Conservation (phyloP, 2,888 invertebrate genomes). For the Dryococelus australis region DNA sequence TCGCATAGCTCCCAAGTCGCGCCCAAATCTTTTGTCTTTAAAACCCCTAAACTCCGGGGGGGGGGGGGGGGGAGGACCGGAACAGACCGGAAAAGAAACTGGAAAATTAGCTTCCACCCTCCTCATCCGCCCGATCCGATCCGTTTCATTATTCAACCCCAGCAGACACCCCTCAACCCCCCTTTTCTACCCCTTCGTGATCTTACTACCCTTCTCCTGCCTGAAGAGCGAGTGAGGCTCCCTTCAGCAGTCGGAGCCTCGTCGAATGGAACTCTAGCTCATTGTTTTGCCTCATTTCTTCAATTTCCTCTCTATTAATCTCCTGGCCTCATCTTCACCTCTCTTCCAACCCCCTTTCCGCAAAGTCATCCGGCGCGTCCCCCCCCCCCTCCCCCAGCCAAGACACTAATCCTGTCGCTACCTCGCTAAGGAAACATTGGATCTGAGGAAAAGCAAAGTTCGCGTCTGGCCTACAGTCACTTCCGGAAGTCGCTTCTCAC, state of each 20-base stretch:
- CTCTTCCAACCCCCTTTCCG: conserved; percentile 22
- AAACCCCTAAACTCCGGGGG: not conserved
- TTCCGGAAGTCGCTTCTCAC: not conserved
- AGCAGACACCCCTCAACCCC: not conserved
- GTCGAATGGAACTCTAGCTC: conserved; percentile 38
- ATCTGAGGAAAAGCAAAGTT: conserved; percentile 16
- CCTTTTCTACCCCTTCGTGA: not conserved
- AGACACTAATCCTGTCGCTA: conserved; percentile 29
- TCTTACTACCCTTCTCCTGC: not conserved
- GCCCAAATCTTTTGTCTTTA: not conserved
- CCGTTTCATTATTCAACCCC: conserved; percentile 27
- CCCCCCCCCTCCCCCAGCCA: not conserved
- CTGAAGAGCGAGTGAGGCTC: too few relatives aligned
- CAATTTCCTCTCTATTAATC: conserved; percentile 47
- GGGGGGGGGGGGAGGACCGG: not conserved
- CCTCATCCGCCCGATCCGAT: conserved; percentile 30
- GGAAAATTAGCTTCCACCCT: conserved; percentile 26
- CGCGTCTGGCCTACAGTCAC: not conserved
- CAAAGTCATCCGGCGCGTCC: not conserved
- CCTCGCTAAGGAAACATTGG: not conserved
- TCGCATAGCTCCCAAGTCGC: conserved; percentile 8
- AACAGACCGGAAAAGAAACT: conserved; percentile 18
- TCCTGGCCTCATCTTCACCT: conserved; percentile 36
- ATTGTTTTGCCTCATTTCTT: conserved; percentile 47
- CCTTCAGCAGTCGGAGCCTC: not conserved